Evolutionary conservation across 2,113 vertebrate genomes (phyloP), one percentile per base, ranked within the genome.

Genomic region (Microtus ochrogaster): DNA sequence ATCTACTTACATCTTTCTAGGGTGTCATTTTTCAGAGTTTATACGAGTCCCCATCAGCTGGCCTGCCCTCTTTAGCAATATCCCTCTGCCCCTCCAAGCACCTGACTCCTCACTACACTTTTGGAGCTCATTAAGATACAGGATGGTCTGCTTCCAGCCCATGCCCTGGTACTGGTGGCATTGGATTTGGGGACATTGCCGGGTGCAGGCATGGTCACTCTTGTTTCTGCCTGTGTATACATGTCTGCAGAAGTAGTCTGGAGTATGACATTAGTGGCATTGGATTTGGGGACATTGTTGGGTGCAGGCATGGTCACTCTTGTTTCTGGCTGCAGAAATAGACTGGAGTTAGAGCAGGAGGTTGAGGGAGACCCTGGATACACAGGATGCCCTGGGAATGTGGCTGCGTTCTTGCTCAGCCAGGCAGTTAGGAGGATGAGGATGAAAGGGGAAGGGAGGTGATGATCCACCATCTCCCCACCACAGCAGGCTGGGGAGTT

Each of bases 381-480:
- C 26, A 65, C 61, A 36, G 28, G 78, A 24, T 55, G 76, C 52
- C 73, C 73, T 44, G 14, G 41, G 81, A 66, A 52, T 52, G 58
- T 73, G 52, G 88, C 52, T n/a, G 19, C 0, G 22, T 58, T 87
- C 70, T 93, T 58, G 70, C 82, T 70, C 86, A 22, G 74, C 92
- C 92, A 39, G 91, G 79, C 19, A 36, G 81, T 65, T 89, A 49
- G 11, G 17, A 90, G 93, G 79, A 61, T 5, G 89, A 86, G 89
- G 95, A 96, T 55, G 92, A 91, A 83, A 94, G 95, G 90, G 94
- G 96, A 41, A 87, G 96, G 94, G 95, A 93, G 66, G 61, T n/a
- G 68, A 92, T 44, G 66, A 96, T 97, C 92, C 92, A 92, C 98
- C 95, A 97, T 93, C 95, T 96, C 58, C 22, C 49, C 41, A 33